Evolutionary conservation across 2,797 vertebrate genomes (phyloP).

Genomic region (Falco biarmicus): DNA sequence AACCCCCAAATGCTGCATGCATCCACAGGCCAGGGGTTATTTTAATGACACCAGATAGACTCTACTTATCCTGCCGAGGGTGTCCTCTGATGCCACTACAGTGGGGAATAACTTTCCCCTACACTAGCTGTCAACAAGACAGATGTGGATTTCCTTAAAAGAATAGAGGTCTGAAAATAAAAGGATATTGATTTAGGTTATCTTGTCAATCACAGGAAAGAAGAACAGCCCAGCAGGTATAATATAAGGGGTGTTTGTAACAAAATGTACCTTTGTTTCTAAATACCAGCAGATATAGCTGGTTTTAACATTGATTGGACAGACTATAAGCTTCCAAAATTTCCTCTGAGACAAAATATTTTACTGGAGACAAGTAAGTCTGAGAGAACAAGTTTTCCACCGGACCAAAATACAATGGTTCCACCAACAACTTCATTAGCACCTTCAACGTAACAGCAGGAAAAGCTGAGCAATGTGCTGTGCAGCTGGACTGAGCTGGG

Average conservation of each 20-base stretch:
- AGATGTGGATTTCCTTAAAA: conserved; percentile 41
- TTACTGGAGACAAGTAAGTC: background rate
- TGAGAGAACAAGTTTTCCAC: background rate
- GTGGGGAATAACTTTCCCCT: background rate
- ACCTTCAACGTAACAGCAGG: background rate
- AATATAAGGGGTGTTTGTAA: background rate
- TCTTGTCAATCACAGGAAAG: conserved; percentile 46
- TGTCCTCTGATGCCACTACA: background rate
- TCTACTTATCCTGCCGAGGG: background rate
- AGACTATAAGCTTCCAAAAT: background rate
- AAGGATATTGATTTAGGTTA: conserved; percentile 42
- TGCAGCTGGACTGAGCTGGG: background rate
- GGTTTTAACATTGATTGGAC: background rate
- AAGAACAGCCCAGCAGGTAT: background rate
- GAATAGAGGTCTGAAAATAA: conserved; percentile 56
- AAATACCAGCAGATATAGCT: background rate
- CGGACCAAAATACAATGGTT: background rate
- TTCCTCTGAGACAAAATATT: background rate
- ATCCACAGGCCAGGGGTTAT: background rate
- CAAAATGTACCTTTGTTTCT: conserved; percentile 12
- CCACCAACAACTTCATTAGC: background rate
- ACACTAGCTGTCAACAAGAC: background rate
- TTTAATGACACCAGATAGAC: background rate
- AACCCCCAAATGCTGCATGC: background rate
- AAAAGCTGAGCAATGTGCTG: background rate